phyloP scores from a whole-genome alignment of 2,888 invertebrate species.

The Tenthredo notha region DNA sequence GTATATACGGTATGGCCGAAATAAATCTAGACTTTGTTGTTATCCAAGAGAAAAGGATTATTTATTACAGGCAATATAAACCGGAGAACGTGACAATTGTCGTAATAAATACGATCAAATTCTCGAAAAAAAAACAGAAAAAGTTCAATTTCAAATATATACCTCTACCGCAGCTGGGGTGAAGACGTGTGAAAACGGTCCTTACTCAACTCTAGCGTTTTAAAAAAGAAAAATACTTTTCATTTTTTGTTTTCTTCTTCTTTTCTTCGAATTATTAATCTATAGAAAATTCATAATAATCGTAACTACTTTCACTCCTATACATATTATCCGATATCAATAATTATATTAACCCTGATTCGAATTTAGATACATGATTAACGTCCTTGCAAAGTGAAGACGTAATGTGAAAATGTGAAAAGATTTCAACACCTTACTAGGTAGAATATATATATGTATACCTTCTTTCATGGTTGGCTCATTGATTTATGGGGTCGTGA shows the following conservation, averaged over 20 bases:
- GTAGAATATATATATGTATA: not conserved
- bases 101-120: not conserved
- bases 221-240: not conserved
- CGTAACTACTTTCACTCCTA: not conserved
- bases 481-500: constrained; percentile 51
- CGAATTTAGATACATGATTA: not conserved
- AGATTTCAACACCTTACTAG: constrained; percentile 10
- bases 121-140: not conserved
- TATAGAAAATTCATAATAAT: not conserved
- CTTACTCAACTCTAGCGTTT: not conserved
- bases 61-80: constrained; percentile 42
- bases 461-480: not conserved
- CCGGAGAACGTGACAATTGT: constrained; percentile 30
- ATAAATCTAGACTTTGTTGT: constrained; percentile 34
- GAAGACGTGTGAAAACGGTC: not conserved
- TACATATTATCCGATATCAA: not conserved
- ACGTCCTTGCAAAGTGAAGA: not conserved
- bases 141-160: constrained; percentile 4
- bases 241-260: too few relatives aligned
- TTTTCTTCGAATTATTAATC: not conserved
- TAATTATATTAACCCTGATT: not conserved
- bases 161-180: not conserved
- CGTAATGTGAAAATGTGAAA: not conserved
- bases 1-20: not conserved
- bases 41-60: constrained; percentile 32